Evolutionary conservation across 1,140 invertebrate species (phyloP).

Genomic region (Nasonia vitripennis): DNA sequence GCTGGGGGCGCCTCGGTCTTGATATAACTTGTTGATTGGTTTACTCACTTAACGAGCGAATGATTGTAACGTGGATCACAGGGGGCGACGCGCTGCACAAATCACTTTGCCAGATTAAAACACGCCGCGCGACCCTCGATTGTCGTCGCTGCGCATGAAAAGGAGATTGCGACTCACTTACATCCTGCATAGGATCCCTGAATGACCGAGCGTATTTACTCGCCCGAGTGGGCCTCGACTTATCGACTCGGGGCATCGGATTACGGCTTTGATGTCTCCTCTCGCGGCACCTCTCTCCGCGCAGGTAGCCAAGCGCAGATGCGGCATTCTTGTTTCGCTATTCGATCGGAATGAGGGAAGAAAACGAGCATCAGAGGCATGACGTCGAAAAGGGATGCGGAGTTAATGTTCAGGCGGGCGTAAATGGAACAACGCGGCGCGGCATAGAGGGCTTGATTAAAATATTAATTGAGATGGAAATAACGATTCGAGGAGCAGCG

Average conservation of each 20-base stretch:
- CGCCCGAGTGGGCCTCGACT: slow-evolving; percentile 53
- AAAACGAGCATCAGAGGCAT: slow-evolving; percentile 51
- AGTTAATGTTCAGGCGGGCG: slow-evolving; percentile 66
- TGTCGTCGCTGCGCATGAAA: slow-evolving; percentile 1
- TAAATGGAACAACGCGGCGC: slow-evolving; percentile 69
- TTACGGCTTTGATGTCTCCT: too few relatives aligned
- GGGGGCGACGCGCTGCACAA: not conserved
- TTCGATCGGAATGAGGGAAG: slow-evolving; percentile 46
- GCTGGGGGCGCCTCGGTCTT: not conserved
- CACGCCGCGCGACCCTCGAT: slow-evolving; percentile 18
- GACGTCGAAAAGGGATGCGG: slow-evolving; percentile 59
- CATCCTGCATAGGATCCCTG: too few relatives aligned
- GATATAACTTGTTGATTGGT: slow-evolving; percentile 57
- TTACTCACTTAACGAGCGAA: slow-evolving; percentile 54
- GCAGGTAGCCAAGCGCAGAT: too few relatives aligned
- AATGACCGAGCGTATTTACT: slow-evolving; percentile 56
- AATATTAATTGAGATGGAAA: slow-evolving; percentile 72
- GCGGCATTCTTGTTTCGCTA: slow-evolving; percentile 40
- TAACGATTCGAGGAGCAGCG: slow-evolving; percentile 62
- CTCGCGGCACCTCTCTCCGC: too few relatives aligned
- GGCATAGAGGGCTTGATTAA: slow-evolving; percentile 68
- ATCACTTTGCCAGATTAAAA: slow-evolving; percentile 51
- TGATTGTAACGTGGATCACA: slow-evolving; percentile 18
- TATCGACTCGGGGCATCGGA: slow-evolving; percentile 44
- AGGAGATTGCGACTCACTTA: slow-evolving; percentile 13